Base-by-base conservation (phyloP, 35 echinoderm and acorn worm species). In the Lytechinus variegatus region DNA sequence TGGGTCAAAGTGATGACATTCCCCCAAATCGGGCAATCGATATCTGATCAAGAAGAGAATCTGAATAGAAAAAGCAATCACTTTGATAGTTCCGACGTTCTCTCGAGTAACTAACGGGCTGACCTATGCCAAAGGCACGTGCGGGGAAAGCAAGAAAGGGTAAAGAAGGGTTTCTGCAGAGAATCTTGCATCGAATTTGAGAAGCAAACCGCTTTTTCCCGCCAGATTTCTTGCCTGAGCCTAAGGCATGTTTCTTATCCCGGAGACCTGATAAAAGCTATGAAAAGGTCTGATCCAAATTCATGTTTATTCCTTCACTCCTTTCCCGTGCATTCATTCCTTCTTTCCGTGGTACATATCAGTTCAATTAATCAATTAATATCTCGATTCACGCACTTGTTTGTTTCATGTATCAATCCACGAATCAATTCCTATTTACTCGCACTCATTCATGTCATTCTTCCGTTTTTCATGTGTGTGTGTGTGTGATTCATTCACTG, bases 1-100 rank as follows among this genome's bases (percentile, higher is more conserved):
- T 79, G 66, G 66, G 66, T 79, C 66, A 79, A 79, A 79, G 66
- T n/a, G 66, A 79, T 79, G 66, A 79, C 66, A 79, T 79, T 79
- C 66, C 66, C 66, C 66, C 21, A 79, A 79, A 79, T 79, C 66
- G 66, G 66, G 66, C n/a, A 79, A 79, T 79, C 66, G 66, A 79
- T 79, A 79, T 16, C 66, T 79, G 66, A 79, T 79, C 66, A 79
- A 79, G 66, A 79, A 79, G 66, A 79, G 66, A 79, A 79, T 79
- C 66, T 79, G 66, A 79, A 79, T 24, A 79, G 33, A 79, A 79
- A 79, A 79, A 7, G 66, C 66, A 79, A 79, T 79, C 66, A 79
- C 66, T 79, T 79, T 79, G 66, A 79, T 79, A 79, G 66, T 79
- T 24, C 66, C 66, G 66, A 79, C 66, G 12, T 79, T 79, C 66